Conservation (phyloP, 2,797 vertebrate species). For the Salarias fasciatus region DNA sequence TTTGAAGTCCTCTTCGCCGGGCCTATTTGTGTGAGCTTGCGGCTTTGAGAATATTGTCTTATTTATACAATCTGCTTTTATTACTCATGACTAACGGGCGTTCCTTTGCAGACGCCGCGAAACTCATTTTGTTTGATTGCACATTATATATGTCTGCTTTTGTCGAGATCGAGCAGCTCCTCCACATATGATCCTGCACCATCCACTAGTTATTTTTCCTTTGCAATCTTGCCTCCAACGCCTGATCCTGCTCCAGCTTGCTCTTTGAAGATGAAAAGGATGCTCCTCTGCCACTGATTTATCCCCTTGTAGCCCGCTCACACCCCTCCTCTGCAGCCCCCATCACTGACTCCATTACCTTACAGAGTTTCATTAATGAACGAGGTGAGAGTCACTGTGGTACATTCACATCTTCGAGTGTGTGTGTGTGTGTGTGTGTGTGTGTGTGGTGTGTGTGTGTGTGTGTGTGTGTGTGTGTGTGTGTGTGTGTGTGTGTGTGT, state of each 20-base stretch:
- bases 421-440: background rate
- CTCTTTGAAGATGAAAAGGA: conserved; percentile 55
- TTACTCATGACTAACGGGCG: conserved; percentile 24
- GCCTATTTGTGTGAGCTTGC: conserved; percentile 37
- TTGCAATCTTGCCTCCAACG: conserved; percentile 1
- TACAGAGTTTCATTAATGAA: conserved; percentile 34
- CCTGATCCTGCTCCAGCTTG: conserved; percentile 17
- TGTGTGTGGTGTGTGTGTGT: too few relatives aligned
- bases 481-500: too few relatives aligned
- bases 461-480: too few relatives aligned
- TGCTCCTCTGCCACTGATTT: conserved; percentile 37
- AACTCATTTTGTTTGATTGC: conserved; percentile 40
- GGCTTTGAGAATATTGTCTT: conserved; percentile 24
- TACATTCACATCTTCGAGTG: conserved; percentile 7
- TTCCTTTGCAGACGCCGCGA: conserved; percentile 10
- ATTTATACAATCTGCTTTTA: conserved; percentile 45
- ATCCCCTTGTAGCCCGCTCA: conserved; percentile 6
- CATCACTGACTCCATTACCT: conserved; percentile 24
- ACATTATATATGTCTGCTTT: conserved; percentile 26
- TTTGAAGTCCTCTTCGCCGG: conserved; percentile 40
- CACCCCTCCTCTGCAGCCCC: background rate
- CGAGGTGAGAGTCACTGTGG: conserved; percentile 29
- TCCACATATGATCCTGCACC: background rate
- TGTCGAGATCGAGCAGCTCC: conserved; percentile 12
- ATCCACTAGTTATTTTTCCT: background rate